Percentiles rank a stretch among this genome's conserved stretches.
Conservation (phyloP, 2,113 vertebrate genomes). For the Tretioscincus oriximinensis region DNA sequence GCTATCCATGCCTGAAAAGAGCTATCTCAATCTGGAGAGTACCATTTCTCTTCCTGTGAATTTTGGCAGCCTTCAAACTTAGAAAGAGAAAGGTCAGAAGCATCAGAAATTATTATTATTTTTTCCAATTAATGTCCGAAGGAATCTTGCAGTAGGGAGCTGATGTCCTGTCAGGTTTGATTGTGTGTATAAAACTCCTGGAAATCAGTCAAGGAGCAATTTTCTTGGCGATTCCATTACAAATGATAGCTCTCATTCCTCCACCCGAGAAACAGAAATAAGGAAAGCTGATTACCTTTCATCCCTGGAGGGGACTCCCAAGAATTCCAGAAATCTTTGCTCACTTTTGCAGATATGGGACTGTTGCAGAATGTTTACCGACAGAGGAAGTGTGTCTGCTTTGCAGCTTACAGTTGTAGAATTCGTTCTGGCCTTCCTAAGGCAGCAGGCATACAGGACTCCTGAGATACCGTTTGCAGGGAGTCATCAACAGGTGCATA, state of each 20-base stretch:
- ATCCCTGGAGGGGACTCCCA: constrained; percentile 71
- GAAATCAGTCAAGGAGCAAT: constrained; percentile 70
- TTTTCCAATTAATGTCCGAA: constrained; percentile 7
- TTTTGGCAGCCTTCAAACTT: constrained; percentile 45
- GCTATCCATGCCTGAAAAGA: too few species aligned
- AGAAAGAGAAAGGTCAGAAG: constrained; percentile 57
- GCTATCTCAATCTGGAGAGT: not conserved
- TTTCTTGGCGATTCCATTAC: constrained; percentile 68
- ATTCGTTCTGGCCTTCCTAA: not conserved
- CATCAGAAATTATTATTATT: constrained; percentile 53
- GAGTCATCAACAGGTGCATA: too few species aligned
- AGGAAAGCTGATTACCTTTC: constrained; percentile 67
- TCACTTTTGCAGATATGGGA: not conserved
- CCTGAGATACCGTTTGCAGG: not conserved
- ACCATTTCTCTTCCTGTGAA: not conserved
- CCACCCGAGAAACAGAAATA: constrained; percentile 59
- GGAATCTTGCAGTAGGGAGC: not conserved
- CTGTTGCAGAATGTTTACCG: not conserved
- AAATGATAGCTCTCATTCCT: constrained; percentile 33
- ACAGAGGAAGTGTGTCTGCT: not conserved
- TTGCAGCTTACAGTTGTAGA: not conserved
- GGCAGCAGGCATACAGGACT: not conserved
- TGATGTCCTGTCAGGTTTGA: constrained; percentile 76
- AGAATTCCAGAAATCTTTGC: constrained; percentile 60
- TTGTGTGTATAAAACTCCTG: constrained; percentile 78